Conservation (phyloP, 2,888 invertebrate species). For the Acanthosepion esculentum region DNA sequence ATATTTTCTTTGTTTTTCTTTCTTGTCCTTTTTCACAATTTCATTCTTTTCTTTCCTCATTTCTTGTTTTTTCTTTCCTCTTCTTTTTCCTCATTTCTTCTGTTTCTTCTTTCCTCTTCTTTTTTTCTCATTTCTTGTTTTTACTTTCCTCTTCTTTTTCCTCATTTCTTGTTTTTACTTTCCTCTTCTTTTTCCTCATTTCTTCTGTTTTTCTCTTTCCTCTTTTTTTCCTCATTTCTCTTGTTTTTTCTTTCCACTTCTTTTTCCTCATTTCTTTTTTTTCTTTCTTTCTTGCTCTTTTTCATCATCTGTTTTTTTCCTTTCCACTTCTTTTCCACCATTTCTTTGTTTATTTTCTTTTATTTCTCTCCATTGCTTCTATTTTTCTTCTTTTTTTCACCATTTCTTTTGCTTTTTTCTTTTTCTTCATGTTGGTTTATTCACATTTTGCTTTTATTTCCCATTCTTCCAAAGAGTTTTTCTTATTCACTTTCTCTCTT, state of each 20-base stretch:
- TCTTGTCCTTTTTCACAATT: background rate
- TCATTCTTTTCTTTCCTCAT: background rate
- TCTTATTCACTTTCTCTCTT: background rate
- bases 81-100: background rate
- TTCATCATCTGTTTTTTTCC: background rate
- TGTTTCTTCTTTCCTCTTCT: background rate
- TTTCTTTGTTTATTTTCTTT: background rate
- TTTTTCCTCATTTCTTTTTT: too few relatives aligned
- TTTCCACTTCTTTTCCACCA: background rate
- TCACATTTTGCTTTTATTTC: too few relatives aligned
- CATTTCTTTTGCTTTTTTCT: background rate
- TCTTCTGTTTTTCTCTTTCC: background rate
- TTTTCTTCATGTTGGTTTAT: background rate
- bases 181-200: background rate
- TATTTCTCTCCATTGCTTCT: background rate
- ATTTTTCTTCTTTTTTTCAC: background rate
- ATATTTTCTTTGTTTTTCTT: background rate
- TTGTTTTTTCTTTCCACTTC: background rate
- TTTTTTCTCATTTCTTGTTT: too few relatives aligned
- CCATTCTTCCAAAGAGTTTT: background rate
- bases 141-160: background rate
- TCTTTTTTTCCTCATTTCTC: too few relatives aligned
- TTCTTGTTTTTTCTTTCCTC: background rate
- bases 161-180: background rate
- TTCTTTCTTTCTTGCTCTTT: too few relatives aligned